Evolutionary conservation across 2,113 vertebrate species (phyloP).

Genomic region (Falco punctatus): DNA sequence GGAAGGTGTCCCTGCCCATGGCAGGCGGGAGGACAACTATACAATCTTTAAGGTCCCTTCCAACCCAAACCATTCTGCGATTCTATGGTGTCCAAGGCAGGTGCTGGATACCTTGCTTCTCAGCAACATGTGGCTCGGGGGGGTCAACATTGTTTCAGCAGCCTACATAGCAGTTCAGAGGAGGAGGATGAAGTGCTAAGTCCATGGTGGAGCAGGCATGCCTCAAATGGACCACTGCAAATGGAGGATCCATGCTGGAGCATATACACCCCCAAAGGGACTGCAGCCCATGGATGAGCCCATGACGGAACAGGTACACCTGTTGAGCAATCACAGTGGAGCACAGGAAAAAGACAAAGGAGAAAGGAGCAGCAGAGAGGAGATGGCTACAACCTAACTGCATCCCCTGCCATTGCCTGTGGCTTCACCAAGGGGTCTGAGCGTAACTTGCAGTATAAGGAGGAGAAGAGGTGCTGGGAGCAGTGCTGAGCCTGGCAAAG

Average conservation of each 20-base stretch:
- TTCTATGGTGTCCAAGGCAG: neutral
- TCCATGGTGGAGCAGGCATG: neutral
- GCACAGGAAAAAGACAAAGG: neutral
- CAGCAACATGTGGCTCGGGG: accelerated
- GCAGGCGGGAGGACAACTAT: too few relatives aligned
- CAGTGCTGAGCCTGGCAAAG: neutral
- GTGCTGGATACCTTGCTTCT: neutral
- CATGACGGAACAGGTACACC: neutral
- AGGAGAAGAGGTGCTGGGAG: neutral
- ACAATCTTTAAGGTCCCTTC: too few relatives aligned
- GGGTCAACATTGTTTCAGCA: accelerated
- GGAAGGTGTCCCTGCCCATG: too few relatives aligned
- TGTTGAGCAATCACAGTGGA: neutral
- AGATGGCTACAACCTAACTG: accelerated
- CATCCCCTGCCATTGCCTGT: neutral
- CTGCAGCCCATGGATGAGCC: neutral
- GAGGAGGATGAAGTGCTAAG: neutral
- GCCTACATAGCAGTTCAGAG: neutral
- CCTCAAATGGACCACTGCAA: neutral
- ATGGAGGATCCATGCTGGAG: neutral
- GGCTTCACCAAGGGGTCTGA: neutral
- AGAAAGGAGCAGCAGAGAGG: neutral
- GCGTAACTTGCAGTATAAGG: neutral
- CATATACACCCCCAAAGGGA: neutral
- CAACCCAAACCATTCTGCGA: neutral